Evolutionary conservation across 1,140 invertebrate genomes (phyloP), one percentile per base, ranked within the genome.

Genomic region (Leptopilina clavipes): DNA sequence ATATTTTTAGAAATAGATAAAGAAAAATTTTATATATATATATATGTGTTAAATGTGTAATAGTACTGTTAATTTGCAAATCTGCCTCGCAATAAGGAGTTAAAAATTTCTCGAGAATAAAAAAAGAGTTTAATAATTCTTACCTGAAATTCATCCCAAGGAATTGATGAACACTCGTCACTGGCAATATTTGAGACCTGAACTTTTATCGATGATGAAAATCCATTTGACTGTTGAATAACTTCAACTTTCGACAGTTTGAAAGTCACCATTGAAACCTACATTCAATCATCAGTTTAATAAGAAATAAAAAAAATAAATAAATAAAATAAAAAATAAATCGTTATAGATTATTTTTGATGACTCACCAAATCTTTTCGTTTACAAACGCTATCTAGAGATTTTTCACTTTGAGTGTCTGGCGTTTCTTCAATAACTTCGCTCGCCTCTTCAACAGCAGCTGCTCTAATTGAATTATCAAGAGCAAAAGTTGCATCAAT

Each of bases 61-160:
- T 54, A 54, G n/a, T 18, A 40, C 37, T 54, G 14, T 65, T 65
- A 25, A 65, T 10, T 52, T 52, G 45, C 45, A 22, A 19, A 59
- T 59, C 54, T 48, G 48, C 6, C 19, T 65, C 10, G 56, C 11
- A 65, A 59, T 48, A 65, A 65, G 22, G 19, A 65, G 22, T 25
- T 14, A 31, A 25, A 25, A 65, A 17, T 71, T 17, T 19, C 17
- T 45, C 65, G 9, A 37, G 70, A 43, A 54, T 65, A 19, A 54
- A 73, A 48, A 25, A 70, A 75, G 19, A 12, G 48, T 74, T 78
- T 48, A 59, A 76, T 76, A 14, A 75, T 72, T 31, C 84, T 83
- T 90, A 97, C 96, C 94, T 98, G 97, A 91, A 98, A 96, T 91
- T 98, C 97, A 86, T 98, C 97, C 94, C 96, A 97, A 3, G 95